Evolutionary conservation across 2,888 invertebrate genomes (phyloP), one percentile per base, ranked within the genome.

Genomic region (Cylindroiulus punctatus): DNA sequence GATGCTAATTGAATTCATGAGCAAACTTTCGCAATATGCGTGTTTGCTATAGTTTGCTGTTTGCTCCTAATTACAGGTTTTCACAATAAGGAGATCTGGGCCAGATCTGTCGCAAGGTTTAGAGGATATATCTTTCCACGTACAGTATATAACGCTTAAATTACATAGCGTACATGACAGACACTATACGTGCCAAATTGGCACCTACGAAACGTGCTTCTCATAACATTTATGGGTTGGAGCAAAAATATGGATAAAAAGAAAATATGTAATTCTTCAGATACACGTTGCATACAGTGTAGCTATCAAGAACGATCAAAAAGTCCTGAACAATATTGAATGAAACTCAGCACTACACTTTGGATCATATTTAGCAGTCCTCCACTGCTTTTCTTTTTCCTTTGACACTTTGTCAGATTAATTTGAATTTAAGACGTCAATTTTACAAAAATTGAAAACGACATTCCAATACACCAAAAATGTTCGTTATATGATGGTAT

Each of bases 1-100:
- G 76, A 76, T 76, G 26, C 76, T 76, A 76, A 76, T 76, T 76
- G 76, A 76, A 76, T 76, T 76, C 30, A 76, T 30, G 76, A 30
- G 30, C 30, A 76, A 3, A 30, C 30, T 76, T 14, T 76, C 26
- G 76, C 17, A 76, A 12, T 76, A 30, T 30, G 76, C 30, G 30
- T 76, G 76, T 30, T 26, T 76, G 76, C 10, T 76, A 26, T 14
- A 76, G 76, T 76, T 76, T 76, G 30, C 76, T 30, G 7, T 76
- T 76, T 76, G 22, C 22, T 1, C 14, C 30, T 76, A 76, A 76
- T 76, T 76, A 30, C 30, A 76, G 76, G 76, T 76, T 76, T 76
- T 76, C 76, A 30, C 26, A 76, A 30, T 76, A 30, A 76, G 30
- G 30, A 76, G 30, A 76, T 76, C 76, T 76, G 26, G 26, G 76